Percentiles rank a stretch among this genome's conserved stretches.
phyloP scores from a whole-genome alignment of 2,797 vertebrate genomes.

The Acridotheres tristis region DNA sequence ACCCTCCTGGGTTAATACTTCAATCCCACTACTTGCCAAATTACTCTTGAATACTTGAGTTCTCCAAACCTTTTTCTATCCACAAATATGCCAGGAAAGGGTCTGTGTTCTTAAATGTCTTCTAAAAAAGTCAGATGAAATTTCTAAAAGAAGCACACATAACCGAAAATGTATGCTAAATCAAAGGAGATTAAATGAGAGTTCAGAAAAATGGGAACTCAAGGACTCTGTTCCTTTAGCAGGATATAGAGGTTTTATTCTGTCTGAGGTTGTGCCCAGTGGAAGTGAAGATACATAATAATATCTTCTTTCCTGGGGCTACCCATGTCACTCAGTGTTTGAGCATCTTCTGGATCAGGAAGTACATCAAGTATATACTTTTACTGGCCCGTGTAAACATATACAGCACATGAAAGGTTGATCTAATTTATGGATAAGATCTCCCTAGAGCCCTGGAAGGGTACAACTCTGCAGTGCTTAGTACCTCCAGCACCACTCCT shows the following conservation, averaged over 20 bases:
- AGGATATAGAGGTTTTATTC: neutral
- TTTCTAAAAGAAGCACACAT: neutral
- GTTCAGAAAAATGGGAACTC: neutral
- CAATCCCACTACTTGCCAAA: neutral
- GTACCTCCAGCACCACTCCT: neutral
- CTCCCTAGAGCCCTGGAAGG: neutral
- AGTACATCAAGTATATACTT: fast-evolving
- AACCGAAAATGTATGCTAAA: neutral
- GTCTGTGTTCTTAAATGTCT: neutral
- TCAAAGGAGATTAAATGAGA: neutral
- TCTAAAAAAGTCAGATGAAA: neutral
- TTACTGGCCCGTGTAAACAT: neutral
- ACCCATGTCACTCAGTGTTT: neutral
- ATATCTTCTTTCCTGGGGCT: neutral
- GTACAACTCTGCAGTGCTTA: neutral
- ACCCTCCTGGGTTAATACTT: neutral
- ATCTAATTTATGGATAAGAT: neutral
- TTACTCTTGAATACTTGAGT: neutral
- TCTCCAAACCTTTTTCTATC: neutral
- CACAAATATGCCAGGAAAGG: neutral
- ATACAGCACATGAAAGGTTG: neutral
- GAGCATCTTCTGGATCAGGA: neutral
- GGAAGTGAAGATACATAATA: neutral
- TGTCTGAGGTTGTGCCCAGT: neutral
- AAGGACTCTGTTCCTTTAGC: neutral